These are phyloP conservation scores for Drosophila quasianomalipes DNA, from an alignment of 2,888 invertebrate species.

Conservation along the genomic window DNA sequence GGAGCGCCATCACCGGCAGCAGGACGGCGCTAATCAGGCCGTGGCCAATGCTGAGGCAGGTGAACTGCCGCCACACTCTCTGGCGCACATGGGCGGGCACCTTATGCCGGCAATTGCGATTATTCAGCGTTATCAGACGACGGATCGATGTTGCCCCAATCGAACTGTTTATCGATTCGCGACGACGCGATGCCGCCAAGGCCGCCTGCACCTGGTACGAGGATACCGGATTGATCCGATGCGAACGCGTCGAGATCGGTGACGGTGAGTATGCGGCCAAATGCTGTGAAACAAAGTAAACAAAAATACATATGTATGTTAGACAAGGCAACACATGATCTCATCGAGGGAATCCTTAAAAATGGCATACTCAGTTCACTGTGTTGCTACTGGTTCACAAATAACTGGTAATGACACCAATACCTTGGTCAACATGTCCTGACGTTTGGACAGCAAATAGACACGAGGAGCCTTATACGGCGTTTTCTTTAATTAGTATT, in stretches of 20 bases:
- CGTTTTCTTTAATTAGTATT: background rate
- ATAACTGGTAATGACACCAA: background rate
- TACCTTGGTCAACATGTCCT: background rate
- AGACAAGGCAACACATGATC: background rate
- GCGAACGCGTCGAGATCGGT: constrained; percentile 87
- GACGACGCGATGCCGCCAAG: constrained; percentile 86
- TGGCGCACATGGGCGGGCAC: constrained; percentile 84
- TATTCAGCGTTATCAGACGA: constrained; percentile 89
- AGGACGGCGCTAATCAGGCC: constrained; percentile 82
- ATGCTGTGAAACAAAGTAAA: constrained; percentile 81
- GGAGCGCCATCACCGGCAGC: constrained; percentile 83
- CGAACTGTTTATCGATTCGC: constrained; percentile 90
- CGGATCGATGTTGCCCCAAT: constrained; percentile 92
- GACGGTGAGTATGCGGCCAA: constrained; percentile 88
- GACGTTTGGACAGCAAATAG: background rate
- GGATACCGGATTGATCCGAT: constrained; percentile 86
- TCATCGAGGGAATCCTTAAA: background rate
- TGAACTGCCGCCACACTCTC: constrained; percentile 83
- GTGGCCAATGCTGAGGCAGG: constrained; percentile 82
- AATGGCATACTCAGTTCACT: background rate
- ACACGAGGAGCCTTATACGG: background rate
- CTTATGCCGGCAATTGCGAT: constrained; percentile 85
- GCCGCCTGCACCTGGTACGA: constrained; percentile 85
- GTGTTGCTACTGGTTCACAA: background rate
- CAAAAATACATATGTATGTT: background rate